A percentile compares a stretch with the other conserved stretches of the same genome.
phyloP scores from a whole-genome alignment of 2,888 invertebrate genomes.

The Camponotus fellah region DNA sequence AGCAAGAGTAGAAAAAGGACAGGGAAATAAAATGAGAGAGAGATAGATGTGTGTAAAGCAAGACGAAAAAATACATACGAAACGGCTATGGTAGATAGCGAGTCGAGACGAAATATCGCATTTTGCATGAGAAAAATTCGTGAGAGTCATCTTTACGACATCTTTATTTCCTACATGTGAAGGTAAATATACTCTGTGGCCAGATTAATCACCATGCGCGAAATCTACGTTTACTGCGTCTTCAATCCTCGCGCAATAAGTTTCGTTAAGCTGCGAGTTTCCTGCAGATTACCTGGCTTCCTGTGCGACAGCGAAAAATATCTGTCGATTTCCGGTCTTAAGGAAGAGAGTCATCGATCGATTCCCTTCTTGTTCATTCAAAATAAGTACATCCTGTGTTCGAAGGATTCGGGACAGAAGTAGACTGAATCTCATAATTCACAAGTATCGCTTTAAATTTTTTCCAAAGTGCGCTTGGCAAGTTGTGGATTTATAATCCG shows the following conservation, averaged over 20 bases:
- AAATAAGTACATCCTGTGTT: background rate
- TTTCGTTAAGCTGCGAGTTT: conserved; percentile 21
- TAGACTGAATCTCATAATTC: conserved; percentile 7
- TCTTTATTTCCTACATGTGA: background rate
- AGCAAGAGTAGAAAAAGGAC: conserved; percentile 17
- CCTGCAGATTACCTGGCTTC: background rate
- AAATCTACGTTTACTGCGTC: background rate
- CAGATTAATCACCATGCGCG: background rate
- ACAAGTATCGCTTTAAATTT: background rate
- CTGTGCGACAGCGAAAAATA: background rate
- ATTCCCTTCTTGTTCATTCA: background rate
- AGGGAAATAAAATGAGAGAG: background rate
- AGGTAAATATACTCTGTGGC: background rate
- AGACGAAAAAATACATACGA: conserved; percentile 23
- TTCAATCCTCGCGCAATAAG: conserved; percentile 4
- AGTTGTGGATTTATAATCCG: background rate
- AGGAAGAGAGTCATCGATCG: background rate
- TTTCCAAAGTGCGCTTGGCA: background rate
- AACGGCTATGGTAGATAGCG: conserved; percentile 22
- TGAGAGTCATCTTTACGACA: background rate
- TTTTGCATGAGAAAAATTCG: conserved; percentile 49
- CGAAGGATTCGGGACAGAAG: background rate
- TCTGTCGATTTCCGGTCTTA: background rate
- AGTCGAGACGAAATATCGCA: conserved; percentile 18
- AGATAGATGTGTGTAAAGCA: conserved; percentile 1